Base-by-base conservation (phyloP, 1,140 invertebrate genomes). In the Ectropis grisescens region DNA sequence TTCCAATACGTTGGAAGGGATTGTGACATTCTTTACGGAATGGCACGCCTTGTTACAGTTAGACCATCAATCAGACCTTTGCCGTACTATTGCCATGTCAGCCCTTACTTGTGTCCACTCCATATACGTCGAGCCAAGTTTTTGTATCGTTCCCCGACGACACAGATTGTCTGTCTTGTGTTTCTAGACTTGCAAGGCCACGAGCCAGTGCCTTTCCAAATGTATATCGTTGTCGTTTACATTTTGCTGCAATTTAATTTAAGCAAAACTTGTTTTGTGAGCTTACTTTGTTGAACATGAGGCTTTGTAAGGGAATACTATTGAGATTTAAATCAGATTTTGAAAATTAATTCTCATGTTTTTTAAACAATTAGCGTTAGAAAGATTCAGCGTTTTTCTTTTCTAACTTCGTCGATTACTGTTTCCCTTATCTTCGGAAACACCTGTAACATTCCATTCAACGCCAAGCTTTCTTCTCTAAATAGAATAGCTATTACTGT, bases 111-210 rank as follows among this genome's bases (percentile, higher is more conserved):
- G 35, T 50, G 34, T 28, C 38, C 28, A 55, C 47, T 27, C 74
- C 66, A 54, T 76, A 61, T 74, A 74, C 41, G 74, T 59, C 38
- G 29, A 55, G 52, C 48, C 64, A 29, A 43, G 51, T 80, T 80
- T 80, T 80, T 76, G 48, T 56, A 29, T 37, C 47, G 33, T 61
- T 75, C 70, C 58, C 69, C 69, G 62, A 50, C 50, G 67, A 54
- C 61, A 56, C 46, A 68, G 48, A 49, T 60, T 24, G 28, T 34
- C 38, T 41, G 44, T 41, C 33, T 47, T 8, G 40, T 51, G 44
- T 19, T 37, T 48, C 45, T 31, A 50, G 52, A 48, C 53, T 41
- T 34, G 41, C 74, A 80, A 80, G 75, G 75, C 71, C 72, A 50
- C 42, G 33, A 40, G 16, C 8, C 8, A 19, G 3, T 19, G 3